These are phyloP conservation scores for Trilocha varians DNA, from an alignment of 2,888 invertebrate species.

Conservation along the genomic window DNA sequence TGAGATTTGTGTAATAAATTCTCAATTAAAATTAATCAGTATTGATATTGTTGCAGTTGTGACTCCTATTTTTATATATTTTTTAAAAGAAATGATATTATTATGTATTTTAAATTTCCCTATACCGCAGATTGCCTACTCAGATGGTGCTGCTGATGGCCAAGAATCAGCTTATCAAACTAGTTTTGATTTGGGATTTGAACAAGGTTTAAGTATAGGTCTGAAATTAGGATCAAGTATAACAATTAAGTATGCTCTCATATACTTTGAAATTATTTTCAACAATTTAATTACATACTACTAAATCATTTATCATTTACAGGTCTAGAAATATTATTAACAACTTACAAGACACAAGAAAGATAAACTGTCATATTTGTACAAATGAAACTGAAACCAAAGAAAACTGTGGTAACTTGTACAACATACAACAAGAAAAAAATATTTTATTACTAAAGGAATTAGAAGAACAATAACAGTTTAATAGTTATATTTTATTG, in stretches of 20 bases:
- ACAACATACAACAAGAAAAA: constrained; percentile 44
- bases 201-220: constrained; percentile 76
- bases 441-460: constrained; percentile 29
- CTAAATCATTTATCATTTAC: neutral
- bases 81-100: neutral
- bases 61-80: neutral
- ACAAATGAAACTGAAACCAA: constrained; percentile 23
- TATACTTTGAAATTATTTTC: constrained; percentile 1
- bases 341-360: constrained; percentile 23
- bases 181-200: constrained; percentile 80
- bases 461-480: neutral
- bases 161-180: constrained; percentile 76
- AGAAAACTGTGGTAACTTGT: constrained; percentile 45
- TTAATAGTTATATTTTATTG: neutral
- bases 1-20: too few species aligned
- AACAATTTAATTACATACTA: neutral
- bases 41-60: neutral
- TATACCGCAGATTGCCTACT: constrained; percentile 72
- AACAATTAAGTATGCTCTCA: constrained; percentile 28
- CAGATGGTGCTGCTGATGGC: constrained; percentile 79
- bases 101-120: neutral
- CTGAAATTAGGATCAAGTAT: constrained; percentile 65
- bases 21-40: too few species aligned
- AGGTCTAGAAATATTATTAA: neutral
- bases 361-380: constrained; percentile 56